phyloP scores from a whole-genome alignment of 2,888 invertebrate species.

The Nomada ruficornis region DNA sequence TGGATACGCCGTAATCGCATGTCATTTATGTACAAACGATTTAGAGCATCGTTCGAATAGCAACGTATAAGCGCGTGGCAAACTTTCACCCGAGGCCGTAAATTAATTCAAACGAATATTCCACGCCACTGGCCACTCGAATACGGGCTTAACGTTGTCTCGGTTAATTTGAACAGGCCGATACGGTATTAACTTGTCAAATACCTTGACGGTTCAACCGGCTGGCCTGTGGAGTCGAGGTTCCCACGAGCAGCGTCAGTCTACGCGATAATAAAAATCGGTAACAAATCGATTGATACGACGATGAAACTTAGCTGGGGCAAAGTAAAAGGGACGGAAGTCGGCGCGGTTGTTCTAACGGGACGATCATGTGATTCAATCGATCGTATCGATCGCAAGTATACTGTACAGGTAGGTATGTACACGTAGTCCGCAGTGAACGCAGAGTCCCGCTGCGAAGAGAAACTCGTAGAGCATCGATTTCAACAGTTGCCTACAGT shows the following conservation, averaged over 20 bases:
- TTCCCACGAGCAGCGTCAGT: slow-evolving; percentile 31
- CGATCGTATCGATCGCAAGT: slow-evolving; percentile 34
- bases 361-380: slow-evolving; percentile 15
- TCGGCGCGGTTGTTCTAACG: background rate
- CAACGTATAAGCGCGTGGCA: background rate
- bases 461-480: slow-evolving; percentile 24
- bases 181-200: slow-evolving; percentile 28
- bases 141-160: slow-evolving; percentile 34
- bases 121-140: slow-evolving; percentile 12
- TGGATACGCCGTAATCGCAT: slow-evolving; percentile 7
- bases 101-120: slow-evolving; percentile 39
- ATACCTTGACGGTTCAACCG: slow-evolving; percentile 33
- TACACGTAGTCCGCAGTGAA: slow-evolving; percentile 21
- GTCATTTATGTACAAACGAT: slow-evolving; percentile 25
- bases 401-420: background rate
- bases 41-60: background rate
- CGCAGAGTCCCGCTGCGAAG: background rate
- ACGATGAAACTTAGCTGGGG: slow-evolving; percentile 18
- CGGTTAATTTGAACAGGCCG: slow-evolving; percentile 35
- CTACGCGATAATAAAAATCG: background rate
- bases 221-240: background rate
- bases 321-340: background rate
- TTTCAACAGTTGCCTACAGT: background rate
- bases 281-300: slow-evolving; percentile 20
- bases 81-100: slow-evolving; percentile 5